Conservation (phyloP, 2,113 vertebrate genomes). For the Hemibagrus wyckioides region DNA sequence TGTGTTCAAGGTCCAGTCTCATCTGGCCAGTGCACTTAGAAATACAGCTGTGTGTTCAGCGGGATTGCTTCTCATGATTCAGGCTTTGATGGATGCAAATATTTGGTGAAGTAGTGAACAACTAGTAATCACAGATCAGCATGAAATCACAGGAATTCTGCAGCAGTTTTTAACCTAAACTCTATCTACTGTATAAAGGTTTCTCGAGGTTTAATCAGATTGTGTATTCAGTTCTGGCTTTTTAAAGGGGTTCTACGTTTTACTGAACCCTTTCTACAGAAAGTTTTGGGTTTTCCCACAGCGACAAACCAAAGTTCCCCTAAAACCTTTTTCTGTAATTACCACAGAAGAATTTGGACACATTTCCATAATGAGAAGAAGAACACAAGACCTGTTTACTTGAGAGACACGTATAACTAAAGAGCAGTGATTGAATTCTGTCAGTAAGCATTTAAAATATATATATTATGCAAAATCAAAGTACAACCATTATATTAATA, state of each 20-base stretch:
- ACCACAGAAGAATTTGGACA: not conserved
- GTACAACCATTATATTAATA: not conserved
- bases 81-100: not conserved
- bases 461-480: not conserved
- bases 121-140: not conserved
- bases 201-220: not conserved
- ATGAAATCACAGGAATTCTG: not conserved
- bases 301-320: not conserved
- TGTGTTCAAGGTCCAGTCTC: not conserved
- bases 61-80: not conserved
- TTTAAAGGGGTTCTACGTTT: not conserved
- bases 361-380: not conserved
- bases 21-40: slow-evolving; percentile 7
- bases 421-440: not conserved
- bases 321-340: not conserved
- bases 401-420: not conserved
- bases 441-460: not conserved
- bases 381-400: not conserved
- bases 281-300: not conserved
- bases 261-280: not conserved
- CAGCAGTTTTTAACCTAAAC: not conserved
- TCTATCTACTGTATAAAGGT: not conserved
- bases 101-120: not conserved
- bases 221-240: not conserved
- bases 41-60: not conserved